phyloP scores from a whole-genome alignment of 2,888 invertebrate genomes.

The Orchestes rusci region DNA sequence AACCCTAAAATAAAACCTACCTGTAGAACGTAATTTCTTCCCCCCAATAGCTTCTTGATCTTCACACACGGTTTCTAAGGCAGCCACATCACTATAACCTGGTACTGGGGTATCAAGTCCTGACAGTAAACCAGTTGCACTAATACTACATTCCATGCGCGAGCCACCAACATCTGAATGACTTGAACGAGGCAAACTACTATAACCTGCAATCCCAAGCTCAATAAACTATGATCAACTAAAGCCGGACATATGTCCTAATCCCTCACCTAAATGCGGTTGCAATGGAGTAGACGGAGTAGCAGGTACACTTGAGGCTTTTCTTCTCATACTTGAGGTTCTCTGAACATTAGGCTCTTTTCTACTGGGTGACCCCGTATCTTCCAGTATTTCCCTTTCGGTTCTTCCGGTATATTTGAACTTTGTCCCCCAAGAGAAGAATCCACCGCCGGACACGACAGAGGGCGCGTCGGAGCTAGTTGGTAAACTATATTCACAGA shows the following conservation, averaged over 20 bases:
- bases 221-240: not conserved
- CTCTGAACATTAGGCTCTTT: slow-evolving; percentile 49
- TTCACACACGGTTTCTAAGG: slow-evolving; percentile 63
- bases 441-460: slow-evolving; percentile 81
- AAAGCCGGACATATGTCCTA: not conserved
- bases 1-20: slow-evolving; percentile 26
- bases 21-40: slow-evolving; percentile 40
- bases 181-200: slow-evolving; percentile 77
- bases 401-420: slow-evolving; percentile 90
- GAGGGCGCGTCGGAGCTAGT: slow-evolving; percentile 78
- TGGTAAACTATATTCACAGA: slow-evolving; percentile 56
- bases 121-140: slow-evolving; percentile 40
- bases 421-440: slow-evolving; percentile 91
- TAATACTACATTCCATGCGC: slow-evolving; percentile 39
- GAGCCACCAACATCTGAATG: slow-evolving; percentile 58
- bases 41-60: slow-evolving; percentile 52
- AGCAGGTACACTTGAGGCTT: slow-evolving; percentile 81
- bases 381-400: slow-evolving; percentile 83
- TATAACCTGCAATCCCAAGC: slow-evolving; percentile 55
- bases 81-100: slow-evolving; percentile 43
- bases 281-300: slow-evolving; percentile 80
- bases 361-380: slow-evolving; percentile 60
- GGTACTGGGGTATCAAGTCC: slow-evolving; percentile 39
- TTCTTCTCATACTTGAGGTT: slow-evolving; percentile 57
- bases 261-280: slow-evolving; percentile 54